A percentile compares a stretch with the other conserved stretches of the same genome.
phyloP scores from a whole-genome alignment of 2,888 invertebrate species.

The Eurytoma californica region DNA sequence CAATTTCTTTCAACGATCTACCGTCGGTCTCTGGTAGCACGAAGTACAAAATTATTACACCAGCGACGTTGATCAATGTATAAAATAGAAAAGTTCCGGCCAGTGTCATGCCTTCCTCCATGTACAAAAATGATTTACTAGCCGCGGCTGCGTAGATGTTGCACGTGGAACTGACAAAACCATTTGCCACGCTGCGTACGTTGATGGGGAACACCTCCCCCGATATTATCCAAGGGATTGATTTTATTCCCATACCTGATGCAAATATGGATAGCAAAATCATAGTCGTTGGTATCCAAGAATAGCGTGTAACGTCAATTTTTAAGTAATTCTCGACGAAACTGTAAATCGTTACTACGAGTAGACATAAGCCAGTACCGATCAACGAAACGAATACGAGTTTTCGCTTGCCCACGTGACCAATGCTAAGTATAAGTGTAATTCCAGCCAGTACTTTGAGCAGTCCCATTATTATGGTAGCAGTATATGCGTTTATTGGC shows the following conservation, averaged over 20 bases:
- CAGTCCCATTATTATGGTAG: slow-evolving; percentile 28
- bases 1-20: slow-evolving; percentile 83
- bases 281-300: slow-evolving; percentile 27
- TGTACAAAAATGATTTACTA: slow-evolving; percentile 15
- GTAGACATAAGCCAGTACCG: not conserved
- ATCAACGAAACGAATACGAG: slow-evolving; percentile 21
- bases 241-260: slow-evolving; percentile 18
- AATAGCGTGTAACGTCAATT: not conserved
- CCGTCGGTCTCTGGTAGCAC: slow-evolving; percentile 90
- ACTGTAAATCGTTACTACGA: slow-evolving; percentile 14
- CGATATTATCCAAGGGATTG: slow-evolving; percentile 33
- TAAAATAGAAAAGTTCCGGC: slow-evolving; percentile 86
- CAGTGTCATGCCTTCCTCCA: slow-evolving; percentile 64
- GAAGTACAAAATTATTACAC: slow-evolving; percentile 81
- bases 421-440: not conserved
- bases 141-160: slow-evolving; percentile 23
- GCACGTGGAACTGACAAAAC: slow-evolving; percentile 31
- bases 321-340: not conserved
- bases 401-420: slow-evolving; percentile 18
- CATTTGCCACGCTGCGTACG: slow-evolving; percentile 22
- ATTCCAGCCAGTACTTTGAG: slow-evolving; percentile 16
- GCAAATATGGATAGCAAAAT: slow-evolving; percentile 23
- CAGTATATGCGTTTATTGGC: slow-evolving; percentile 29
- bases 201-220: slow-evolving; percentile 39
- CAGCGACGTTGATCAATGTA: slow-evolving; percentile 79